These are phyloP conservation scores for Dromiciops gliroides DNA, from an alignment of 2,113 vertebrate genomes.

Conservation along the genomic window DNA sequence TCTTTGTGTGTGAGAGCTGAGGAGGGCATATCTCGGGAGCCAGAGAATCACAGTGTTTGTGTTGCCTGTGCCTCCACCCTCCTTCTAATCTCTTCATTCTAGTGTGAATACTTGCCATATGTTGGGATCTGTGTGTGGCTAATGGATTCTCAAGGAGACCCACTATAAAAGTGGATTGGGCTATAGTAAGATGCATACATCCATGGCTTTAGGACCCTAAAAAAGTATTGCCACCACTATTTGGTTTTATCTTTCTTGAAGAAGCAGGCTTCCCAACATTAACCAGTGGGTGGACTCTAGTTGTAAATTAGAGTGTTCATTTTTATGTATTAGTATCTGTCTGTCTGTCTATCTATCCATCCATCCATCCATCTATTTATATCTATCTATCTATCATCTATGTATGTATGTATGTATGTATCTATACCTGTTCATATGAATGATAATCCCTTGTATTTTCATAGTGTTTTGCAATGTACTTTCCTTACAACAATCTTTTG, in stretches of 20 bases:
- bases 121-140: not conserved
- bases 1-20: not conserved
- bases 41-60: not conserved
- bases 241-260: not conserved
- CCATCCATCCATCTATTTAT: too few relatives aligned
- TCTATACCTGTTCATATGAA: not conserved
- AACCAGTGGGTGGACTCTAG: not conserved
- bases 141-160: not conserved
- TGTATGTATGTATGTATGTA: not conserved
- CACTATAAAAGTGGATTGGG: not conserved
- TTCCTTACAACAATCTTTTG: not conserved
- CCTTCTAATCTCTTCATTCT: not conserved
- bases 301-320: not conserved
- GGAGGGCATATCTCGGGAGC: not conserved
- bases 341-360: too few relatives aligned
- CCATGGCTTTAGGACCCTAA: not conserved
- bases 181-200: not conserved
- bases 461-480: not conserved
- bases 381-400: too few relatives aligned
- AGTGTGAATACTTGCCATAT: not conserved
- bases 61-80: not conserved
- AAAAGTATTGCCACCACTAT: not conserved
- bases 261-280: not conserved
- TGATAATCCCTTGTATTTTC: not conserved
- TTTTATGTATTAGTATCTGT: not conserved